Evolutionary conservation across 2,797 vertebrate species (phyloP), one percentile per base, ranked within the genome.

Genomic region (Diplodus puntazzo): DNA sequence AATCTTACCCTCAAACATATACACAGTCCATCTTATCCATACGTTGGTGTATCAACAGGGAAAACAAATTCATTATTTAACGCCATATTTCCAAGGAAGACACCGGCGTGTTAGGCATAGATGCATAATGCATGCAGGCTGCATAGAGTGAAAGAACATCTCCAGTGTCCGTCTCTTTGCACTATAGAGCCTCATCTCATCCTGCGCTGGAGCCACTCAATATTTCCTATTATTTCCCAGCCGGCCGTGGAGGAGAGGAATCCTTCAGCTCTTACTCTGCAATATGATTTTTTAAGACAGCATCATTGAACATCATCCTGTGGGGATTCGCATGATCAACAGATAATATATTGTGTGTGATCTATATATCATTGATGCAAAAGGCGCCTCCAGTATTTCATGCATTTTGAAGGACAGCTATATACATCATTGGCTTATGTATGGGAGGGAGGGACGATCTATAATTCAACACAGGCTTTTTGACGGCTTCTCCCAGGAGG

Each of bases 61-160:
- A 62, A 76, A 85, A 81, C 71, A 77, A 66, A 90, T 92, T 50
- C 49, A 93, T 94, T 88, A 92, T 93, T 92, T 14, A 95, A 73
- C 73, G 62, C 11, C 50, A 58, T 63, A 67, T 85, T 70, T 89
- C 81, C 62, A 73, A 82, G 78, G 65, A 73, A 86, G 75, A 76
- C 48, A 68, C 43, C 23, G 23, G 11, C 8, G 58, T 53, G 30
- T 43, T 42, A 75, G 66, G 59, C 58, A 45, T 18, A 16, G 57
- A 77, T 86, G 70, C 78, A 91, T 93, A 83, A 92, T 88, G 61
- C 75, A 91, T 85, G 55, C 55, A 20, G 77, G 11, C 74, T 60
- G 30, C 50, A 77, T 69, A 49, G 69, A 68, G 67, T 13, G 13
- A 74, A 83, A 80, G 73, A 77, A 21, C 49, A 63, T 76, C 77